Evolutionary conservation across 2,113 vertebrate genomes (phyloP).

Genomic region (Phylloscopus trochilus): DNA sequence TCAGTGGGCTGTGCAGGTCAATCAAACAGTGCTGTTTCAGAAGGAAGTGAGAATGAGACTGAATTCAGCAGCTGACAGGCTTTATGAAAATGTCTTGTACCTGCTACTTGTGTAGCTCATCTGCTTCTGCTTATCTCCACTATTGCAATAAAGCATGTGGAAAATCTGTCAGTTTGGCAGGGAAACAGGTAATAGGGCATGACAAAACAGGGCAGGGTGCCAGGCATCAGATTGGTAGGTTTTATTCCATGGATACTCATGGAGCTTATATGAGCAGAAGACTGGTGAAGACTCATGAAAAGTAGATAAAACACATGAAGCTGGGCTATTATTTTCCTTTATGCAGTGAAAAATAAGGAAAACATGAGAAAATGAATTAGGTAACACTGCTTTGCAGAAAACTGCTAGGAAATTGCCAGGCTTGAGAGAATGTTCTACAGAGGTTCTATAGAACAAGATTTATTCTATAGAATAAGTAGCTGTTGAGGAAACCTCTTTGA

Average conservation of each 20-base stretch:
- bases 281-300: neutral
- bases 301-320: neutral
- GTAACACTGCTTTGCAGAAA: neutral
- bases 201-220: neutral
- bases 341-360: neutral
- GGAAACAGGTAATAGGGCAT: neutral
- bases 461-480: neutral
- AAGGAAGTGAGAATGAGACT: neutral
- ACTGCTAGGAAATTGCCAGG: neutral
- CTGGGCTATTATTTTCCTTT: neutral
- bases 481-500: neutral
- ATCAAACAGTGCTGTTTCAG: neutral
- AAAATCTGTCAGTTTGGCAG: conserved; percentile 32
- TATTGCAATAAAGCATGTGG: conserved; percentile 4
- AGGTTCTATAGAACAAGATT: neutral
- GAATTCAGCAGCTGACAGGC: conserved; percentile 30
- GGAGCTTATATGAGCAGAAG: neutral
- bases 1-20: conserved; percentile 1
- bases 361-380: neutral
- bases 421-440: neutral
- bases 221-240: neutral
- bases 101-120: neutral
- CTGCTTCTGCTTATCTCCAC: conserved; percentile 14
- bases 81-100: conserved; percentile 35
- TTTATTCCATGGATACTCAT: neutral